These are phyloP conservation scores for Abrostola tripartita DNA, from an alignment of 2,888 invertebrate genomes.

Conservation along the genomic window DNA sequence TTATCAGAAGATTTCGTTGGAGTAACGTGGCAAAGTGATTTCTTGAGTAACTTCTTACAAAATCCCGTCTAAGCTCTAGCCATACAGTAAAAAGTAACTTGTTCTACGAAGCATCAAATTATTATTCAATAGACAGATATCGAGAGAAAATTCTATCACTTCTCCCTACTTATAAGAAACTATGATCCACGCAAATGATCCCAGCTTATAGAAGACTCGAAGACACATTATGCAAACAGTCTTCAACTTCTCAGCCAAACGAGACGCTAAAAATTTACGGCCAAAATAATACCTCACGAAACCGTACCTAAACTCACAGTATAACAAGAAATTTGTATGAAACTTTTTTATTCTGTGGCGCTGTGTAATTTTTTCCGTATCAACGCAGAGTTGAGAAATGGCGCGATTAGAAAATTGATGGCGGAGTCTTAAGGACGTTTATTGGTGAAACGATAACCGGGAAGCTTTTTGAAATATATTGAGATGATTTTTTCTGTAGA, in stretches of 20 bases:
- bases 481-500: constrained; percentile 38
- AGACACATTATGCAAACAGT: constrained; percentile 49
- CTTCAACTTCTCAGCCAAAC: constrained; percentile 30
- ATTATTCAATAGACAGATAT: constrained; percentile 7
- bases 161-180: constrained; percentile 25
- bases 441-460: constrained; percentile 53
- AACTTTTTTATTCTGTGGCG: constrained; percentile 33
- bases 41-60: not conserved
- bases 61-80: not conserved
- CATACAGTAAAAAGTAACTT: constrained; percentile 2
- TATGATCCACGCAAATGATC: constrained; percentile 38
- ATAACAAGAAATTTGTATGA: constrained; percentile 14
- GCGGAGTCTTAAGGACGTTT: constrained; percentile 42
- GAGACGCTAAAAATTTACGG: constrained; percentile 36
- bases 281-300: constrained; percentile 17
- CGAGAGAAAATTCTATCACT: constrained; percentile 26
- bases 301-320: constrained; percentile 17
- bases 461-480: constrained; percentile 46
- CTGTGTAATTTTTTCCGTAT: constrained; percentile 47
- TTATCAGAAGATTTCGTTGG: no score
- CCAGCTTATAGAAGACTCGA: constrained; percentile 25
- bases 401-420: constrained; percentile 56
- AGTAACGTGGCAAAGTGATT: not conserved
- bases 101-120: not conserved
- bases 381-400: constrained; percentile 50